Percentiles rank a stretch among this genome's conserved stretches.
Evolutionary conservation across 2,113 vertebrate species (phyloP).

Genomic region (Limnothrissa miodon): DNA sequence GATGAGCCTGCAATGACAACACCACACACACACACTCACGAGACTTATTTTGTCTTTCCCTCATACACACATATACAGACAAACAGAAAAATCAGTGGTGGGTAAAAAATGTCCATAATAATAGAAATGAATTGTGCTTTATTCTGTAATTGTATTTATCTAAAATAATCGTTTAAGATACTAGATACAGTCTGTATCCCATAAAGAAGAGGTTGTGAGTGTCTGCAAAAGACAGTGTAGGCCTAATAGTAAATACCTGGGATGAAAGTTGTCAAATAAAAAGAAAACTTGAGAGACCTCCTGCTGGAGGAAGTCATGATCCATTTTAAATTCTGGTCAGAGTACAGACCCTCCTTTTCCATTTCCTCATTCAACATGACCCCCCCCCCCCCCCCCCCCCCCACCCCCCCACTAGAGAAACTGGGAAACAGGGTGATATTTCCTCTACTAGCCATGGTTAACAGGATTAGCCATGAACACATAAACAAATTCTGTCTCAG

Average conservation of each 20-base stretch:
- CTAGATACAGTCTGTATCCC: too few relatives aligned
- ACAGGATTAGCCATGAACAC: constrained; percentile 61
- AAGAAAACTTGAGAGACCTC: not conserved
- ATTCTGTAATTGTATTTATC: not conserved
- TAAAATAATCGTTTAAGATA: not conserved
- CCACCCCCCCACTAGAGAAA: not conserved
- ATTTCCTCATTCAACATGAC: not conserved
- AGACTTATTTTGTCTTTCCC: too few relatives aligned
- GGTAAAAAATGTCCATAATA: not conserved
- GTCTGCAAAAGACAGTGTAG: not conserved
- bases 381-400: not conserved
- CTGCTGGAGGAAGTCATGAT: not conserved
- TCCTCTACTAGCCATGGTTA: constrained; percentile 49
- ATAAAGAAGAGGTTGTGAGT: not conserved
- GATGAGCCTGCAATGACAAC: constrained; percentile 8
- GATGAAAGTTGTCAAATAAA: not conserved
- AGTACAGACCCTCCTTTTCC: not conserved
- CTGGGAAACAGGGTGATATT: constrained; percentile 41
- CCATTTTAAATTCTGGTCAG: not conserved
- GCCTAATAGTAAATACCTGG: not conserved
- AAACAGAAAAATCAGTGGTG: not conserved
- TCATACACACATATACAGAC: not conserved
- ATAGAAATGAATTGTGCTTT: not conserved
- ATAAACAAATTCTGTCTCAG: constrained; percentile 44
- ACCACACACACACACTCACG: constrained; percentile 5